These are phyloP conservation scores for Dicranocentrus wangi DNA, from an alignment of 2,888 invertebrate species.

Conservation along the genomic window DNA sequence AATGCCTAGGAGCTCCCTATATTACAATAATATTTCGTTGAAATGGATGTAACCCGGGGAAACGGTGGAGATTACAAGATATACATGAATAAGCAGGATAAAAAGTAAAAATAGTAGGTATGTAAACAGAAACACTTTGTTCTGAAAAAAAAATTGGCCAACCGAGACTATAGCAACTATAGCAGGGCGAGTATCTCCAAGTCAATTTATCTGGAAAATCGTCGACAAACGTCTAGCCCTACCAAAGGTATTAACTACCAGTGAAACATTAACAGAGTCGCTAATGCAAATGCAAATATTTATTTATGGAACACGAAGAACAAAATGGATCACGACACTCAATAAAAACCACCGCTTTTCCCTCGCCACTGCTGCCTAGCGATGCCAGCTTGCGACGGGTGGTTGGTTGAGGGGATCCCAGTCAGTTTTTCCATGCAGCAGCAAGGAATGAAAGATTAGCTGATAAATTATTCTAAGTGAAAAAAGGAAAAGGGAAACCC, in stretches of 20 bases:
- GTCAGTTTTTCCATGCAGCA: neutral
- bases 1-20: too few relatives aligned
- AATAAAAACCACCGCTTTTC: constrained; percentile 1
- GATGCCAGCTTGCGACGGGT: neutral
- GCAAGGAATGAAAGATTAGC: neutral
- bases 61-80: too few relatives aligned
- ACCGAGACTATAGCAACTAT: too few relatives aligned
- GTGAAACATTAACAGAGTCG: constrained; percentile 18
- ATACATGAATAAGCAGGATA: too few relatives aligned
- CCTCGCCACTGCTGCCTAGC: too few relatives aligned
- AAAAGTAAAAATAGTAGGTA: too few relatives aligned
- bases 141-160: too few relatives aligned
- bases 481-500: neutral
- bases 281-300: constrained; percentile 55
- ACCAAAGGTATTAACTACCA: neutral
- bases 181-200: too few relatives aligned
- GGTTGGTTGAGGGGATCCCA: neutral
- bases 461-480: constrained; percentile 5
- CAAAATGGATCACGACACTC: constrained; percentile 21
- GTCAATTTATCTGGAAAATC: neutral
- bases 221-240: neutral
- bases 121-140: too few relatives aligned
- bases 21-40: too few relatives aligned
- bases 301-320: constrained; percentile 30
- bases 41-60: too few relatives aligned